A percentile compares a stretch with the other conserved stretches of the same genome.
phyloP scores from a whole-genome alignment of 2,113 vertebrate genomes.

The Catharus bicknelli region DNA sequence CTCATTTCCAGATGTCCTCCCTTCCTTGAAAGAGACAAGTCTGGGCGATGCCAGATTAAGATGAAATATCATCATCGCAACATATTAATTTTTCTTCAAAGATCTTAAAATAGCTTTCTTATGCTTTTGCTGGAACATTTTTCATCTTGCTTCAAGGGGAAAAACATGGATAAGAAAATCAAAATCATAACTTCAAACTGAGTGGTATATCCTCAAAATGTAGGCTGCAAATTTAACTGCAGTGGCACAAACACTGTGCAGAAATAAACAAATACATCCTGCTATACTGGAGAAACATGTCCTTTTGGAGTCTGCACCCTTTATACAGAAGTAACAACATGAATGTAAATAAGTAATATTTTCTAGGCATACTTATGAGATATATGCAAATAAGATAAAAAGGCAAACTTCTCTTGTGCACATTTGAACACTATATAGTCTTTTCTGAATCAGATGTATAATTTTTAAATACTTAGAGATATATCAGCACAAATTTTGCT shows the following conservation, averaged over 20 bases:
- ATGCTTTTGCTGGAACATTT: conserved; percentile 57
- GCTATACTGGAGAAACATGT: conserved; percentile 36
- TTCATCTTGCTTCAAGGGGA: conserved; percentile 48
- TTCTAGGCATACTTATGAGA: conserved; percentile 72
- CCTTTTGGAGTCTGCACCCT: conserved; percentile 65
- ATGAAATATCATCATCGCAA: conserved; percentile 65
- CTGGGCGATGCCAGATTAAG: conserved; percentile 56
- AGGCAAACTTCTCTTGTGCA: conserved; percentile 69
- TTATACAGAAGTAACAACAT: conserved; percentile 66
- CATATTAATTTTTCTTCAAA: conserved; percentile 58
- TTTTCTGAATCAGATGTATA: conserved; percentile 58
- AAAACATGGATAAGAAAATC: conserved; percentile 50
- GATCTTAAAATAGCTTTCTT: conserved; percentile 62
- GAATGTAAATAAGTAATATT: conserved; percentile 72
- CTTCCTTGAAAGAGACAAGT: conserved; percentile 64
- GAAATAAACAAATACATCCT: conserved; percentile 68
- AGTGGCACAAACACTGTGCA: conserved; percentile 40
- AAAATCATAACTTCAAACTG: conserved; percentile 36
- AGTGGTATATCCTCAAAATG: conserved; percentile 54
- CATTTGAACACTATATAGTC: conserved; percentile 53
- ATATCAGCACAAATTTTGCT: conserved; percentile 26
- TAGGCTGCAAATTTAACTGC: conserved; percentile 51
- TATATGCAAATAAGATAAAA: conserved; percentile 74
- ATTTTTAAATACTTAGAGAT: conserved; percentile 61
- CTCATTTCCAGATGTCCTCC: conserved; percentile 65